A percentile compares a stretch with the other conserved stretches of the same genome.
These are phyloP conservation scores for Chrysemys picta DNA, from an alignment of 2,113 vertebrate species.

Conservation along the genomic window DNA sequence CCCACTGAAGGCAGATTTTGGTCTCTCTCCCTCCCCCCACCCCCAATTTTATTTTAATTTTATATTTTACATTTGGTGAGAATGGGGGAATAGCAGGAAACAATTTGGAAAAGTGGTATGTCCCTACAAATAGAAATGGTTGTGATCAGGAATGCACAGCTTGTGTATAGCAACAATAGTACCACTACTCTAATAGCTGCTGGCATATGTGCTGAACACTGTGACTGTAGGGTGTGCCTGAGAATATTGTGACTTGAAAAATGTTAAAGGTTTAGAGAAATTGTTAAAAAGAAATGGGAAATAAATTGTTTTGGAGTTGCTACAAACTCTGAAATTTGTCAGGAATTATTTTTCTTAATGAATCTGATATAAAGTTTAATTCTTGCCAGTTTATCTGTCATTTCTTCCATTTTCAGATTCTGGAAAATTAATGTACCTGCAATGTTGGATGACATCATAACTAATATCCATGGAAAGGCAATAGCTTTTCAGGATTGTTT, in stretches of 20 bases:
- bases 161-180: neutral
- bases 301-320: neutral
- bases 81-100: neutral
- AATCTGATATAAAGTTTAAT: neutral
- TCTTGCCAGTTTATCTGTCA: neutral
- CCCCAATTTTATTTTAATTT: neutral
- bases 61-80: neutral
- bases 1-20: neutral
- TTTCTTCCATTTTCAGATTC: slow-evolving; percentile 33
- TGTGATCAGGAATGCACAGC: neutral
- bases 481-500: slow-evolving; percentile 65
- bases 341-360: neutral
- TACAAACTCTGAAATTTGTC: neutral
- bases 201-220: neutral
- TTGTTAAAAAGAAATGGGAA: neutral
- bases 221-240: neutral
- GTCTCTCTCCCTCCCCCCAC: neutral
- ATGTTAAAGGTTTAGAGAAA: neutral
- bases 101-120: neutral
- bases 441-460: neutral
- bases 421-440: neutral
- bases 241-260: neutral
- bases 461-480: slow-evolving; percentile 11
- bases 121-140: neutral
- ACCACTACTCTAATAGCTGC: neutral